Base-by-base conservation (phyloP, 2,888 invertebrate species). In the Frankliniella intonsa region DNA sequence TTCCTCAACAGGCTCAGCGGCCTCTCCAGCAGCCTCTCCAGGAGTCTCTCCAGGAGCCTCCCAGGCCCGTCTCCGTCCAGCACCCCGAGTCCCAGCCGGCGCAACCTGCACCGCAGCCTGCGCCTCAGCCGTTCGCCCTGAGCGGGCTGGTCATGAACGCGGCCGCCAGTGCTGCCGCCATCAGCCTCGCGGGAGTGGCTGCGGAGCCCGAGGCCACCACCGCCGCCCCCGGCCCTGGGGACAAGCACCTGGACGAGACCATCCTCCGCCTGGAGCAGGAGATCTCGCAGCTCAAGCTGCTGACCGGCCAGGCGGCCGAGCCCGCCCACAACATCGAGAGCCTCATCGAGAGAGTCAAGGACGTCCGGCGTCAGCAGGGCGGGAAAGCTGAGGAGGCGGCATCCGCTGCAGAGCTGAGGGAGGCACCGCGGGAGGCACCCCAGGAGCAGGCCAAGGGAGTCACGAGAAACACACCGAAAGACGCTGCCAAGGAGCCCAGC, bases 261-360 rank as follows among this genome's bases (percentile, higher is more conserved):
- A 76, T 76, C 69, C 22, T 12, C 22, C 69, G 69, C 25, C 69
- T 76, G 22, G 69, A 76, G 69, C 22, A 25, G 69, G 69, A 76
- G 69, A 76, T 76, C n/a, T 76, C 69, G 12, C 69, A 76, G 69
- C 69, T 76, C 69, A 76, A 22, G 69, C 25, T 76, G 25, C n/a
- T 76, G 22, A 76, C 69, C 25, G 69, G 69, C 7, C 69, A 76
- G 69, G 25, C 69, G 69, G 69, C 11, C 8, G 69, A 22, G 10
- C 22, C 69, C 22, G 69, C 22, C 25, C 22, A n/a, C 69, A 25
- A 76, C 69, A 76, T 76, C 25, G 69, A 76, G 22, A 22, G n/a
- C 69, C 69, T 76, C 8, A 25, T 76, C 25, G 69, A 76, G 69
- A 76, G 69, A 22, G 69, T 76, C 25, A 76, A 76, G 69, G 69